phyloP scores from a whole-genome alignment of 2,888 invertebrate species.

The Alsophila aescularia region DNA sequence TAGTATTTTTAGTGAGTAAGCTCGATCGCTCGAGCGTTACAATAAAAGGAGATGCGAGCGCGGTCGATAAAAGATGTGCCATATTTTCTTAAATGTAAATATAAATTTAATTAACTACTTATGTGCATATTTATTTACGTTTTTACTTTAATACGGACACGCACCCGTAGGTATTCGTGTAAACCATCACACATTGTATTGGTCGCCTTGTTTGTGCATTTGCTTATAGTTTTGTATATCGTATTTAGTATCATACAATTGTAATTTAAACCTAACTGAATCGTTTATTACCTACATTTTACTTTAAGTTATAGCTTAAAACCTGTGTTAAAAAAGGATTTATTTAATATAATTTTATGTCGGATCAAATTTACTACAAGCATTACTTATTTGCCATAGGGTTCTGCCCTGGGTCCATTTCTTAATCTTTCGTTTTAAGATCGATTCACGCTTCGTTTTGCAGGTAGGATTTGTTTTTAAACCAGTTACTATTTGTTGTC shows the following conservation, averaged over 20 bases:
- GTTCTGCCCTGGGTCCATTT: slow-evolving; percentile 15
- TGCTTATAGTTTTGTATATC: slow-evolving; percentile 74
- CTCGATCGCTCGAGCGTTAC: slow-evolving; percentile 57
- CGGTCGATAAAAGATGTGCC: slow-evolving; percentile 82
- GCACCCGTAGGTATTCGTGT: slow-evolving; percentile 60
- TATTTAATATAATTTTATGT: slow-evolving; percentile 42
- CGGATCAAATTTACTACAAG: slow-evolving; percentile 35
- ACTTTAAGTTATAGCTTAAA: slow-evolving; percentile 43
- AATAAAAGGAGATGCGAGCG: slow-evolving; percentile 56
- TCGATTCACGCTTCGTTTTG: slow-evolving; percentile 24
- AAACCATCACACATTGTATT: slow-evolving; percentile 70
- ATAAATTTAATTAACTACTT: slow-evolving; percentile 77
- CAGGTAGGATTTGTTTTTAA: slow-evolving; percentile 25
- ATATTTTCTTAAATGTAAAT: slow-evolving; percentile 84
- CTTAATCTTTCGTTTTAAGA: slow-evolving; percentile 18
- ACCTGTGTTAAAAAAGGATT: slow-evolving; percentile 40
- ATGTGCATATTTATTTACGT: slow-evolving; percentile 81
- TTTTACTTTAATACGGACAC: slow-evolving; percentile 59
- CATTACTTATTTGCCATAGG: slow-evolving; percentile 32
- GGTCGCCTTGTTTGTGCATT: slow-evolving; percentile 79
- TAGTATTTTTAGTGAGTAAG: slow-evolving; percentile 58
- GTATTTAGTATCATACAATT: slow-evolving; percentile 53
- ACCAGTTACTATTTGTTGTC: slow-evolving; percentile 31
- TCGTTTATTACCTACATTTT: slow-evolving; percentile 49
- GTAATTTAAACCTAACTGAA: slow-evolving; percentile 45